Conservation (phyloP, 2,888 invertebrate genomes). For the Abscondita cerata region DNA sequence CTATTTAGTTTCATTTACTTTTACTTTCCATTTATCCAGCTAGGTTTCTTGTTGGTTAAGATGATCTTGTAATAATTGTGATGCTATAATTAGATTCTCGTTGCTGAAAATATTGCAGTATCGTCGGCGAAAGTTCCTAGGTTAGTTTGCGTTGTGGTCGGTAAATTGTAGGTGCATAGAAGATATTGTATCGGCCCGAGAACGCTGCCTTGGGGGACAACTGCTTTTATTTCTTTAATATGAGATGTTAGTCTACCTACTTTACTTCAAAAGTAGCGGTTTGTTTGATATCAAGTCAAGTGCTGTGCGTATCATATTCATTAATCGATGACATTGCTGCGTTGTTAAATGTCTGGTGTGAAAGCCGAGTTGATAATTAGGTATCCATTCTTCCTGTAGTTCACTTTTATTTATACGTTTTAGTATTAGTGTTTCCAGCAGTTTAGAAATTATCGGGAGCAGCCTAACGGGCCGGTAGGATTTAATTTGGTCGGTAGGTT, state of each 20-base stretch:
- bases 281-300: background rate
- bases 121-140: slow-evolving; percentile 1
- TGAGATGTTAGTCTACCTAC: too few relatives aligned
- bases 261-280: background rate
- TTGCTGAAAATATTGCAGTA: background rate
- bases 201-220: background rate
- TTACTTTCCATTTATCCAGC: background rate
- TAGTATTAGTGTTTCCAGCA: slow-evolving; percentile 10
- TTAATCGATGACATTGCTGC: too few relatives aligned
- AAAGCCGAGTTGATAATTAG: too few relatives aligned
- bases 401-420: slow-evolving; percentile 5
- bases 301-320: background rate
- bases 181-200: background rate
- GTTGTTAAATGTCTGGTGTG: too few relatives aligned
- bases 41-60: background rate
- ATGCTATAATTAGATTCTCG: too few relatives aligned
- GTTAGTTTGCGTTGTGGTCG: slow-evolving; percentile 2
- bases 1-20: slow-evolving; percentile 2
- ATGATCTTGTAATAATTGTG: too few relatives aligned
- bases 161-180: background rate
- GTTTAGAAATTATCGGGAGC: slow-evolving; percentile 4
- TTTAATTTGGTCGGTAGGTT: too few relatives aligned
- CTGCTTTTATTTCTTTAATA: too few relatives aligned
- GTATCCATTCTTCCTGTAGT: background rate
- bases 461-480: background rate